Base-by-base conservation (phyloP, 2,888 invertebrate genomes). In the Papilio elwesi region DNA sequence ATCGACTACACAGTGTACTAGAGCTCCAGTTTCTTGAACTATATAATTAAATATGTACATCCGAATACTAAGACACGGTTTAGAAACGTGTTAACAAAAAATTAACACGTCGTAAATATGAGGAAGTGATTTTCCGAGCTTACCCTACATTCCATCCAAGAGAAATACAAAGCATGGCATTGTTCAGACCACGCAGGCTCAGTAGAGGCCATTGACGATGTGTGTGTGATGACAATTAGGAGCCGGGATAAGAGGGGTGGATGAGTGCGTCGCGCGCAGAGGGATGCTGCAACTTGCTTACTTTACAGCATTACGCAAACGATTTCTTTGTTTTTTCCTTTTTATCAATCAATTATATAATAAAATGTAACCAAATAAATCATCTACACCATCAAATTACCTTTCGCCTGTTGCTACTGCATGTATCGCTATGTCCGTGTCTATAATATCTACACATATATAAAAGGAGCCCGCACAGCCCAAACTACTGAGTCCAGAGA, bases 191-290 rank as follows among this genome's bases (percentile, higher is more conserved):
- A 57, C 51, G 7, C 51, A n/a, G 51, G 55, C 16, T 8, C 16
- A 8, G 13, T 26, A 26, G 13, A 43, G 48, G 4, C 26, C 26
- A 26, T 26, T 26, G 26, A 26, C 26, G 48, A 38, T 52, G 74
- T 53, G 68, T 71, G 68, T 73, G 79, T 78, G 81, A 79, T 79
- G 78, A 78, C 82, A 82, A 82, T 82, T 79, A 78, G 78, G 78
- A 80, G 77, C 78, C n/a, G n/a, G 15, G 55, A 70, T 73, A 74
- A 79, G 78, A 76, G 77, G 76, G 78, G 76, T 72, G 74, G 26
- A 64, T 71, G 75, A 79, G 78, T 74, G 75, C 16, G 4, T 55
- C 53, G 38, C 16, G 16, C 8, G 43, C 43, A 16, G 16, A 67
- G 55, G 55, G 67, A 12, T 26, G 55, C n/a, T 15, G 6, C 38